Percentiles rank a stretch among this genome's conserved stretches.
phyloP scores from a whole-genome alignment of 2,888 invertebrate genomes.

The Isoperla grammatica region DNA sequence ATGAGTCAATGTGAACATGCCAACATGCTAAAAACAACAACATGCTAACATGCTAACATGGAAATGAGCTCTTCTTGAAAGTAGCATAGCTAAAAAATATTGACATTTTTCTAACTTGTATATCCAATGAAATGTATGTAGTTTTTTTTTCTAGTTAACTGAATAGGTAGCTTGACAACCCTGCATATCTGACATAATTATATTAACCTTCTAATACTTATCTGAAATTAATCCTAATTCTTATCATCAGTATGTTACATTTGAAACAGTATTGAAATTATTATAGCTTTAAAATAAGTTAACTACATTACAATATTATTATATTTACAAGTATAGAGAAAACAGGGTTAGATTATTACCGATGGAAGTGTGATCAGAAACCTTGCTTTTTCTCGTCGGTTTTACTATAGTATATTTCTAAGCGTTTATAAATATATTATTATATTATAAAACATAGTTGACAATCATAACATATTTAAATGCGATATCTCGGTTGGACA shows the following conservation, averaged over 20 bases:
- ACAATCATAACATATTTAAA: constrained; percentile 26
- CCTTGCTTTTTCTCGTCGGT: constrained; percentile 25
- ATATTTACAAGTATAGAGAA: constrained; percentile 18
- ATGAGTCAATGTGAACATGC: no score
- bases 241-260: constrained; percentile 27
- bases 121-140: neutral
- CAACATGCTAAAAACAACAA: no score
- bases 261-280: constrained; percentile 32
- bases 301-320: constrained; percentile 26
- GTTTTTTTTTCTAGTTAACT: neutral
- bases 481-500: neutral
- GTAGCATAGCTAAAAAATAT: neutral
- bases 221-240: neutral
- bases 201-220: neutral
- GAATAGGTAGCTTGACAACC: neutral
- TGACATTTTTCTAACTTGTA: neutral
- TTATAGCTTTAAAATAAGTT: constrained; percentile 31
- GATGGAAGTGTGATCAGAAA: constrained; percentile 22
- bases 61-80: neutral
- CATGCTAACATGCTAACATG: no score
- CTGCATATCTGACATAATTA: neutral
- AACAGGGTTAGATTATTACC: constrained; percentile 12
- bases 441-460: constrained; percentile 25
- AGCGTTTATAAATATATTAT: constrained; percentile 26
- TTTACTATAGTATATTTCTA: constrained; percentile 27